Evolutionary conservation across 1,140 invertebrate species (phyloP), one percentile per base, ranked within the genome.

Genomic region (Pachypeltis micranthus): DNA sequence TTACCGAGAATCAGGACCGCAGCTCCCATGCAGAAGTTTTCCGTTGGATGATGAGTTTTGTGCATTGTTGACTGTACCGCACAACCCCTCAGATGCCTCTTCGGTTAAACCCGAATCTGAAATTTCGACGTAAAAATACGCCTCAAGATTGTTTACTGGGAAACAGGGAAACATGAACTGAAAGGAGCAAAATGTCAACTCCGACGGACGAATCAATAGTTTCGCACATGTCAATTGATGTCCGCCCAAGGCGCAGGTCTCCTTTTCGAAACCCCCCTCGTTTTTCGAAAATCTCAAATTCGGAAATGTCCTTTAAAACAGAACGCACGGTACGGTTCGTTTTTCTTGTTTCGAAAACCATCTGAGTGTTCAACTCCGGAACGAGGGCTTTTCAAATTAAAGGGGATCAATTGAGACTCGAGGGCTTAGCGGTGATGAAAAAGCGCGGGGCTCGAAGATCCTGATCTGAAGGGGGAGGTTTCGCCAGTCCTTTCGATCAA

Each of bases 101-200:
- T 3, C 57, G 26, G 26, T 29, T n/a, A 29, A 31, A 14, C n/a
- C 28, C 28, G 26, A 25, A 14, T 28, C 10, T 24, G 54, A 51
- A 29, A 25, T 55, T 39, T 63, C 16, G 19, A 63, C 61, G 60
- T 61, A 65, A 67, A 67, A 67, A 67, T 67, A 29, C 66, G 63
- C 44, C 66, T 62, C 44, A 27, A 57, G 39, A 39, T 60, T 67
- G 66, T 67, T 67, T 67, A 67, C 66, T 44, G 27, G 59, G 19
- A 63, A 67, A 31, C 60, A 65, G 66, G 64, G 21, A 39, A 54
- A 28, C 61, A 63, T 58, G 27, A 58, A n/a, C 14, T 23, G 14
- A 1, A 16, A 67, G 66, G 57, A 59, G 63, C 25, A 59, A 39
- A n/a, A 23, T 29, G 24, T 26, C 24, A 60, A 44, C 14, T n/a